Conservation (phyloP, 1,140 invertebrate genomes). For the Pogonomyrmex barbatus region DNA sequence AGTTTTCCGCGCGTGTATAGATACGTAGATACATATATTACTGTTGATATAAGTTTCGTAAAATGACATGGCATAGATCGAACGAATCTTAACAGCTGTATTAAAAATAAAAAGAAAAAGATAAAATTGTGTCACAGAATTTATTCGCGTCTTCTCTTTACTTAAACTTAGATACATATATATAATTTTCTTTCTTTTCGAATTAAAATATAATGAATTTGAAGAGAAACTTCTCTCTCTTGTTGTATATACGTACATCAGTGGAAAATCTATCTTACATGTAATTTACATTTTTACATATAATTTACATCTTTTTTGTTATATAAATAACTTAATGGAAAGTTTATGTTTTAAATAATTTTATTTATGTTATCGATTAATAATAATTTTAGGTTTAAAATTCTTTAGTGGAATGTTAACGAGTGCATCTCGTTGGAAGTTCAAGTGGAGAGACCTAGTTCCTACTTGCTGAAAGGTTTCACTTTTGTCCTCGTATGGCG, state of each 20-base stretch:
- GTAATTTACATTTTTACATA: not conserved
- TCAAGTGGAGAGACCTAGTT: not conserved
- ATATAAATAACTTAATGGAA: conserved; percentile 13
- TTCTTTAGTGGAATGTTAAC: not conserved
- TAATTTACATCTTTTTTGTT: not conserved
- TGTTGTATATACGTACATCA: not conserved
- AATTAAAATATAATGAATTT: conserved; percentile 13
- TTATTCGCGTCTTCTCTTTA: not conserved
- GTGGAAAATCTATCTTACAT: not conserved
- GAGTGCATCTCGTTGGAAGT: not conserved
- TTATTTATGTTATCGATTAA: not conserved
- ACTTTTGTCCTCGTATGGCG: conserved; percentile 33
- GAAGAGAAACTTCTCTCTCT: conserved; percentile 10
- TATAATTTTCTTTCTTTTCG: not conserved
- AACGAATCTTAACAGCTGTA: not conserved
- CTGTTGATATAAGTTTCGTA: not conserved
- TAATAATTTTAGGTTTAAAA: not conserved
- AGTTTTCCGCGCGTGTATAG: not conserved
- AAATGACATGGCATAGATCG: not conserved
- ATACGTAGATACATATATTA: not conserved
- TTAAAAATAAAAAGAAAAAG: conserved; percentile 17
- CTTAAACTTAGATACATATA: not conserved
- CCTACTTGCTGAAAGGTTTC: not conserved
- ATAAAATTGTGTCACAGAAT: not conserved
- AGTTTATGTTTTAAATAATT: conserved; percentile 9